phyloP scores from a whole-genome alignment of 2,888 invertebrate species.

The Fragum sueziense region DNA sequence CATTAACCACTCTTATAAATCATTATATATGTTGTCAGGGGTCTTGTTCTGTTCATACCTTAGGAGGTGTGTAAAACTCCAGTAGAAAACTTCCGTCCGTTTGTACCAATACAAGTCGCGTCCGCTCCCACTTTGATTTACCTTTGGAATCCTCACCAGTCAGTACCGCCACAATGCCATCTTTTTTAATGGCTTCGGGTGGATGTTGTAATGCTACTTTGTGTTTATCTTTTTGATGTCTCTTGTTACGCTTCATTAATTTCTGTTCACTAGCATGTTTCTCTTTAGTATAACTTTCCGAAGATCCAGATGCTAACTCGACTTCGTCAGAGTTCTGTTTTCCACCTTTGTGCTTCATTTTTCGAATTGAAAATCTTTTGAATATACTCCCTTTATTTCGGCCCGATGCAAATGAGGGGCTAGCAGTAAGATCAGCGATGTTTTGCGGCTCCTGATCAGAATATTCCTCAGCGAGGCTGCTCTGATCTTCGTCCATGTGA shows the following conservation, averaged over 20 bases:
- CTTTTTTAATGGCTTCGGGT: constrained; percentile 85
- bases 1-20: no score
- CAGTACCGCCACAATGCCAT: constrained; percentile 95
- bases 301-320: constrained; percentile 84
- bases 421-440: neutral
- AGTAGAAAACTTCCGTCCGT: constrained; percentile 96
- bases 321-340: constrained; percentile 95
- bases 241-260: constrained; percentile 58
- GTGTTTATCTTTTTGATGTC: constrained; percentile 56
- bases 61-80: constrained; percentile 96
- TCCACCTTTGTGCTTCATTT: constrained; percentile 85
- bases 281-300: constrained; percentile 63
- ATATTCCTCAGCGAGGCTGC: constrained; percentile 50
- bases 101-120: constrained; percentile 94
- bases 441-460: constrained; percentile 51
- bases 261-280: constrained; percentile 68
- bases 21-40: no score
- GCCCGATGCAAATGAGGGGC: constrained; percentile 25
- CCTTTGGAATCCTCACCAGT: constrained; percentile 91
- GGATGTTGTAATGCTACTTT: constrained; percentile 41
- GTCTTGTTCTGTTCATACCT: constrained; percentile 86
- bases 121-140: constrained; percentile 96
- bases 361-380: constrained; percentile 65
- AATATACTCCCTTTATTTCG: constrained; percentile 61
- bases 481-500: constrained; percentile 32